phyloP scores from a whole-genome alignment of 2,888 invertebrate genomes.

The Hartigia nigra region DNA sequence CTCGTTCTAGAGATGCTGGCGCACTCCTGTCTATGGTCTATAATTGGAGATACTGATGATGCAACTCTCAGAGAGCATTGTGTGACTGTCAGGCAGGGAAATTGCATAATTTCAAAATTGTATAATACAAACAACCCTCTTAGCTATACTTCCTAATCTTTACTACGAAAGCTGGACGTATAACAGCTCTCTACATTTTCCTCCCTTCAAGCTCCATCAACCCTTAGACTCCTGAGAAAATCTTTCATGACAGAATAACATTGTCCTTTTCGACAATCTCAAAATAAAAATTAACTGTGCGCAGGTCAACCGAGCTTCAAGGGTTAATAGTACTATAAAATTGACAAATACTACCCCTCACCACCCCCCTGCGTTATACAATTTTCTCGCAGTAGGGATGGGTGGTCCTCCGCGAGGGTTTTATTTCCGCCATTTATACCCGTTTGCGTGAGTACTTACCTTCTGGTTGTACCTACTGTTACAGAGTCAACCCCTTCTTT shows the following conservation, averaged over 20 bases:
- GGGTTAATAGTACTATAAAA: neutral
- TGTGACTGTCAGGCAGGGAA: neutral
- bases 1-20: neutral
- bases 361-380: neutral
- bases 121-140: neutral
- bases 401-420: neutral
- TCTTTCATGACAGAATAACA: no score
- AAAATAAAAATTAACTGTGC: neutral
- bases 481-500: neutral
- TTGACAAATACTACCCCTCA: neutral
- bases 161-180: neutral
- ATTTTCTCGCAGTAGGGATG: neutral
- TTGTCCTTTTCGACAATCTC: no score
- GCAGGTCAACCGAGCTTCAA: neutral
- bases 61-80: neutral
- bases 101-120: neutral
- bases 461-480: neutral
- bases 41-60: neutral
- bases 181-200: no score
- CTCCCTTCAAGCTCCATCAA: no score
- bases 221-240: no score
- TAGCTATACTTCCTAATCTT: neutral
- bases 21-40: neutral
- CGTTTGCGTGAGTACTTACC: neutral
- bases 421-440: neutral